Base-by-base conservation (phyloP, 2,113 vertebrate genomes). In the Rhinolophus sinicus region DNA sequence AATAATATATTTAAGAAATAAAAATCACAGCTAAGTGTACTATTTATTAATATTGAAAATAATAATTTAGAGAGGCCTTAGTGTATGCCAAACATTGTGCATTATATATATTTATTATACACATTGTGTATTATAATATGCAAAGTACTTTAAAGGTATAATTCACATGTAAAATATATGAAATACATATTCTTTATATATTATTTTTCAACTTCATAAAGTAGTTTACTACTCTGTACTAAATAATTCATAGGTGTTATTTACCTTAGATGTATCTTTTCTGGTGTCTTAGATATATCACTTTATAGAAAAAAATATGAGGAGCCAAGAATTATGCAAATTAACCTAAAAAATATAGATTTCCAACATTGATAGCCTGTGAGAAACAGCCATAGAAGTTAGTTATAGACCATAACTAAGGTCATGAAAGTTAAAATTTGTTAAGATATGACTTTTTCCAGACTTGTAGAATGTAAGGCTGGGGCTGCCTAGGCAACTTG, bases 191-290 rank as follows among this genome's bases (percentile, higher is more conserved):
- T 78, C 90, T 58, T 50, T 76, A 50, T 28, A 52, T 47, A 26
- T 88, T 72, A 88, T 80, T 95, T 83, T 50, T 86, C 93, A 92
- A 21, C 16, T 47, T 89, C 35, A 76, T 16, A 84, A 78, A 94
- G 24, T 38, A 90, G 84, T 26, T 80, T 90, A 58, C 77, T 83
- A 62, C 22, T 69, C 38, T 14, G 3, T 69, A 33, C 8, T 86
- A 95, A 95, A 40, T 84, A 84, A 93, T 52, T 81, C 12, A 60
- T 28, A 65, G 3, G 24, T 76, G 3, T 78, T 92, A 93, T 21
- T 82, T 78, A 93, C 28, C 35, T 86, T 52, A 73, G 9, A 83
- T 93, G n/a, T 58, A 22, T 11, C 22, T 35, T 88, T 69, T 64
- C n/a, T 92, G 22, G 14, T 84, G 9, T 93, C 28, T 93, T 38